Conservation (phyloP, 2,888 invertebrate species). For the Girardia tigrina region DNA sequence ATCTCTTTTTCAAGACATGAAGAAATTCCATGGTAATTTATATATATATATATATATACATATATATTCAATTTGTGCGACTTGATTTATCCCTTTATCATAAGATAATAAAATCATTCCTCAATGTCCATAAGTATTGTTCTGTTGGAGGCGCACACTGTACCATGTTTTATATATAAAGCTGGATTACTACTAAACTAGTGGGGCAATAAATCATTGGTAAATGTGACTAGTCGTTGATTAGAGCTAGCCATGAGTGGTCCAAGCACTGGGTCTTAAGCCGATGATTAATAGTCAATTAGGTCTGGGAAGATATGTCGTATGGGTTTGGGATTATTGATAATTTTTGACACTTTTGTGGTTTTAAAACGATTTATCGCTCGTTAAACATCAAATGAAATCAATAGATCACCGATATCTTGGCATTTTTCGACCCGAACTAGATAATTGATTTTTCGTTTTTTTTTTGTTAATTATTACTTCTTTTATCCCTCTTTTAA, state of each 20-base stretch:
- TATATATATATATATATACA: too few relatives aligned
- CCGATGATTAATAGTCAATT: conserved; percentile 20
- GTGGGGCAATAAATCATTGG: conserved; percentile 3
- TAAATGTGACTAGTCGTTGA: conserved; percentile 23
- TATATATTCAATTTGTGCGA: too few relatives aligned
- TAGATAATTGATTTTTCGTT: conserved; percentile 17
- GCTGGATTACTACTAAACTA: neutral
- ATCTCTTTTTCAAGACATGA: too few relatives aligned
- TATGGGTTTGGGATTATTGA: conserved; percentile 23
- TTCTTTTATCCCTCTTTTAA: too few relatives aligned
- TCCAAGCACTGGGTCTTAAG: conserved; percentile 19
- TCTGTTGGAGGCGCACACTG: neutral
- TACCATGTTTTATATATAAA: conserved; percentile 9
- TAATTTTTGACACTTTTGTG: conserved; percentile 23
- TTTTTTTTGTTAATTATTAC: conserved; percentile 1
- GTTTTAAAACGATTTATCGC: conserved; percentile 18
- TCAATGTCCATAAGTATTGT: too few relatives aligned
- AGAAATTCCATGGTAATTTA: too few relatives aligned
- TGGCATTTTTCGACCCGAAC: conserved; percentile 20
- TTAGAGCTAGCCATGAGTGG: conserved; percentile 1
- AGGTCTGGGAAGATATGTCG: conserved; percentile 23
- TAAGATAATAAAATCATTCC: too few relatives aligned
- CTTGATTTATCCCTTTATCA: too few relatives aligned
- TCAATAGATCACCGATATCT: conserved; percentile 23
- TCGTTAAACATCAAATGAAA: conserved; percentile 23